phyloP scores from a whole-genome alignment of 2,113 vertebrate genomes.

The Chlorocebus sabaeus region DNA sequence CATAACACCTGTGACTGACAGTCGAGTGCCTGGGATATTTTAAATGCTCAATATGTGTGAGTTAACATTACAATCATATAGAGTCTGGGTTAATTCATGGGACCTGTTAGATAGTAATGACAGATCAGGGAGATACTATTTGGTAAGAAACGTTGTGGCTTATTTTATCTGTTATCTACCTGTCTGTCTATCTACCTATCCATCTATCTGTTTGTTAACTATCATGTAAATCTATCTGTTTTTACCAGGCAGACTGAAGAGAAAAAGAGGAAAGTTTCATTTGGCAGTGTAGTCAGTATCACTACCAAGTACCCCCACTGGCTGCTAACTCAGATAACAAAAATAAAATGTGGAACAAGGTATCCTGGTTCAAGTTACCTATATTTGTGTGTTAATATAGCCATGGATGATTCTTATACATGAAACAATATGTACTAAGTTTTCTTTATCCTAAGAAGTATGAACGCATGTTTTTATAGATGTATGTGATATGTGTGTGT shows the following conservation, averaged over 20 bases:
- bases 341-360: conserved; percentile 21
- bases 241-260: neutral
- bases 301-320: neutral
- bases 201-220: neutral
- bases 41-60: conserved; percentile 30
- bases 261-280: neutral
- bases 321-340: neutral
- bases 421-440: neutral
- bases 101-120: neutral
- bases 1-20: neutral
- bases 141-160: neutral
- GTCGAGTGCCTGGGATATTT: neutral
- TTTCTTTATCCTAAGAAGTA: conserved; percentile 7
- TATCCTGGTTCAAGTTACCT: neutral
- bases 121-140: neutral
- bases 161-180: neutral
- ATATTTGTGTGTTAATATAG: neutral
- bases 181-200: neutral
- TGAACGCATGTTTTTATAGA: neutral
- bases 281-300: neutral
- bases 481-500: neutral
- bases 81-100: neutral
- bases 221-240: neutral
- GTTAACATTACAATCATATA: neutral
- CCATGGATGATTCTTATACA: neutral